Base-by-base conservation (phyloP, 53 echinoderm and acorn worm species). In the Echinometra lucunter region DNA sequence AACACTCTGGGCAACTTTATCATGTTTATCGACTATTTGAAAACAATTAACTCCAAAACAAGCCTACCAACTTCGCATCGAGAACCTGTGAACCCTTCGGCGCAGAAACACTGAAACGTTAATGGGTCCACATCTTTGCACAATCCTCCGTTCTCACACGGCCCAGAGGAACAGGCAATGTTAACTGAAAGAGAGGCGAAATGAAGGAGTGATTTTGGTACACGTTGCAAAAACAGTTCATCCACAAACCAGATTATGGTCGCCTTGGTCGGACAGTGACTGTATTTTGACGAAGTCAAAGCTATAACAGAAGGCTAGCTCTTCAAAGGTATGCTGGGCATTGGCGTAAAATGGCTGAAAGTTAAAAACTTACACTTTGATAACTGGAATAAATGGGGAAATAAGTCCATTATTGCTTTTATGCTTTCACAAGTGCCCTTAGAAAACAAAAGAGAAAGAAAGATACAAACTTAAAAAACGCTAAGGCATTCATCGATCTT, bases 111-210 rank as follows among this genome's bases (percentile, higher is more conserved):
- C 28, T 88, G 28, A 37, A 28, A 88, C 4, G 34, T 56, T 28
- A 34, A 18, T 19, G 75, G 37, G 75, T 75, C 19, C 17, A 34
- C 38, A 75, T 75, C 47, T 27, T 19, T 27, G 32, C 88, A 88
- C 88, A 88, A 30, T 27, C 88, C 88, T 88, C 88, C 88, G 56
- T 88, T 88, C 88, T 30, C 28, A 34, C 88, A 88, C 2, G 88
- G 88, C 12, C 56, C 15, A 28, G 88, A 88, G 13, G 47, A 2
- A 88, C 88, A 88, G 13, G 49, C 49, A 32, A 18, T 12, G 44
- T 53, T 55, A n/a, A 11, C 55, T 49, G n/a, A 44, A 45, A 44
- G 15, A 75, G 53, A 38, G 28, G 75, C 19, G 60, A 18, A 21
- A 21, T 60, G 1, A 32, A 67, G 67, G 67, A 67, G n/a, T n/a